These are phyloP conservation scores for Hipposideros armiger DNA, from an alignment of 2,113 vertebrate genomes.

Conservation along the genomic window DNA sequence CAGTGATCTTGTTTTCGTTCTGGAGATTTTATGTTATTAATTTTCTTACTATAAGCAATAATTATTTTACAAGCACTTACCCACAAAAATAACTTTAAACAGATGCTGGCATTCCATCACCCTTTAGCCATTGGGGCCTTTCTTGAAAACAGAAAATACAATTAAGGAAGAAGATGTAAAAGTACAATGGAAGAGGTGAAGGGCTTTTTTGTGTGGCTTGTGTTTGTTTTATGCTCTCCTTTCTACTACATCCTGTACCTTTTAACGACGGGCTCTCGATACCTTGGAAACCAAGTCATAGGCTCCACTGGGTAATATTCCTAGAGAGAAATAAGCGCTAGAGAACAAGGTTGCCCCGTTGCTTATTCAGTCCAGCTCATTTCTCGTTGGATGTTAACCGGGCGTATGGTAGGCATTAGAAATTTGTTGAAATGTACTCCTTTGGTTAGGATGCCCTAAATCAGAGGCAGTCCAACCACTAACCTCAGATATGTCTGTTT, in stretches of 20 bases:
- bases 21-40: not conserved
- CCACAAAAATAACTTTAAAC: constrained; percentile 32
- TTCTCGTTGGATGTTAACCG: not conserved
- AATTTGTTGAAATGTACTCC: not conserved
- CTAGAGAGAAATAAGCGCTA: not conserved
- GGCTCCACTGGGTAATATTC: not conserved
- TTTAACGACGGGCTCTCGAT: not conserved
- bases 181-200: not conserved
- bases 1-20: not conserved
- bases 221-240: not conserved
- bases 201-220: not conserved
- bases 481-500: not conserved
- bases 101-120: not conserved
- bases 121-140: not conserved
- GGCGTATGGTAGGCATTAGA: constrained; percentile 54
- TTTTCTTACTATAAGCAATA: constrained; percentile 29
- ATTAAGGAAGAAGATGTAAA: constrained; percentile 6
- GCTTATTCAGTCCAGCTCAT: not conserved
- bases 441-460: not conserved
- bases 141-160: constrained; percentile 46
- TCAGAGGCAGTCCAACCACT: not conserved
- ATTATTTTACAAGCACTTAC: constrained; percentile 48
- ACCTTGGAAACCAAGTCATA: not conserved
- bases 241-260: not conserved
- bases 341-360: not conserved